These are phyloP conservation scores for Carassius carassius DNA, from an alignment of 2,113 vertebrate species.

Conservation along the genomic window DNA sequence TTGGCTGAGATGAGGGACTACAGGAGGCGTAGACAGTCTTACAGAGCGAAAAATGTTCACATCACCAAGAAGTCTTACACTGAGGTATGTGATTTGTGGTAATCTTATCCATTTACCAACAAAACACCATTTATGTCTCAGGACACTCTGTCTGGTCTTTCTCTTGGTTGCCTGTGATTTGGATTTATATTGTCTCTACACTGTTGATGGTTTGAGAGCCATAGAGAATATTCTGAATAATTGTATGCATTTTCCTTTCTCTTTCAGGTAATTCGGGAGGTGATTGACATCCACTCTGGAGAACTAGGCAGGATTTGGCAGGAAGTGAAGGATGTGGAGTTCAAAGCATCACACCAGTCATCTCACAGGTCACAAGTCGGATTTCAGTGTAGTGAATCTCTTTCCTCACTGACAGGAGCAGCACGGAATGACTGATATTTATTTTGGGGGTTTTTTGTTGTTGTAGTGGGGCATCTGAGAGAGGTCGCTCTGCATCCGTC, in stretches of 20 bases:
- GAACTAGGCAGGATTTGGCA: constrained; percentile 89
- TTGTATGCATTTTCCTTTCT: neutral
- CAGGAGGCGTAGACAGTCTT: constrained; percentile 93
- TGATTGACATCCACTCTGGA: constrained; percentile 91
- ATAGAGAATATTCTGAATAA: neutral
- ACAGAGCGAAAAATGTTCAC: constrained; percentile 97
- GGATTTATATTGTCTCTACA: neutral
- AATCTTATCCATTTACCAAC: neutral
- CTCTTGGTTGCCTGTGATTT: neutral
- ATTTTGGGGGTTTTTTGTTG: constrained; percentile 13
- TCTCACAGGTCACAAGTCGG: constrained; percentile 71
- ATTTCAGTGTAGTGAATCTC: neutral
- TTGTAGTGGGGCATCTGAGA: constrained; percentile 33
- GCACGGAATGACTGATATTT: neutral
- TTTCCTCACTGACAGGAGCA: neutral
- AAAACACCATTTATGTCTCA: neutral
- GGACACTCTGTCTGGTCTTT: neutral
- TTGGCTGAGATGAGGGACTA: constrained; percentile 98
- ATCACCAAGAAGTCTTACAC: constrained; percentile 99
- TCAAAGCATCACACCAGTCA: constrained; percentile 63
- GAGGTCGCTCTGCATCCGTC: constrained; percentile 76
- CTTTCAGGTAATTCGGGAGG: constrained; percentile 90
- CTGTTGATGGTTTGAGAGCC: neutral
- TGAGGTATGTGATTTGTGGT: constrained; percentile 75
- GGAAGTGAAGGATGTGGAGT: constrained; percentile 77